A percentile compares a stretch with the other conserved stretches of the same genome.
Evolutionary conservation across 1,140 invertebrate species (phyloP).

Genomic region (Drepana arcuata): DNA sequence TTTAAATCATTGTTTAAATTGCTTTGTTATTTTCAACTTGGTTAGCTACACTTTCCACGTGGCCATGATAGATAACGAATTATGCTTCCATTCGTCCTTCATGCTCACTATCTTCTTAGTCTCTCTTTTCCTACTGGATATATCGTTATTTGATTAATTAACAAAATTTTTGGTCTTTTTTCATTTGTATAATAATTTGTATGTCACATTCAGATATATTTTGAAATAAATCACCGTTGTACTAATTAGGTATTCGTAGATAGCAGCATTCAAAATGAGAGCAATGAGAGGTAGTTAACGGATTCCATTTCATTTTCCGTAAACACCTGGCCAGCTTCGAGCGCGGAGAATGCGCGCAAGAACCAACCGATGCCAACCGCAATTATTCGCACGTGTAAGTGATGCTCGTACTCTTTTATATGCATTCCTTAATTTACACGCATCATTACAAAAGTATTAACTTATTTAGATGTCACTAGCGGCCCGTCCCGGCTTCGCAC

Average conservation of each 20-base stretch:
- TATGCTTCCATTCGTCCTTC: no score
- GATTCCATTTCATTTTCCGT: slow-evolving; percentile 45
- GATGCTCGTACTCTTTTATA: background rate
- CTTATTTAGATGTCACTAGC: background rate
- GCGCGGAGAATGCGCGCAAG: slow-evolving; percentile 24
- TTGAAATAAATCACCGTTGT: no score
- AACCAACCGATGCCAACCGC: slow-evolving; percentile 6
- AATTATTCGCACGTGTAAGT: background rate
- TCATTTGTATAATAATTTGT: no score
- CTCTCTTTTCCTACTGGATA: background rate
- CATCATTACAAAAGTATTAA: background rate
- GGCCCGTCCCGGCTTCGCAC: background rate
- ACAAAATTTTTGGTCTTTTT: background rate
- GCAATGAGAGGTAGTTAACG: slow-evolving; percentile 17
- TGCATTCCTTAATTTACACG: background rate
- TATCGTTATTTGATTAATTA: no score
- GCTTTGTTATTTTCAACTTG: no score
- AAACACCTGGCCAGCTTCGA: slow-evolving; percentile 11
- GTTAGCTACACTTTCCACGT: no score
- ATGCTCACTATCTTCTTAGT: background rate
- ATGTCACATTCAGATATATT: no score
- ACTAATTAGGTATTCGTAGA: background rate
- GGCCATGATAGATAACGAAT: no score
- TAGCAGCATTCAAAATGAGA: slow-evolving; percentile 12
- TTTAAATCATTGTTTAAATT: no score